These are phyloP conservation scores for Chaenocephalus aceratus DNA, from an alignment of 2,113 vertebrate genomes.

Conservation along the genomic window DNA sequence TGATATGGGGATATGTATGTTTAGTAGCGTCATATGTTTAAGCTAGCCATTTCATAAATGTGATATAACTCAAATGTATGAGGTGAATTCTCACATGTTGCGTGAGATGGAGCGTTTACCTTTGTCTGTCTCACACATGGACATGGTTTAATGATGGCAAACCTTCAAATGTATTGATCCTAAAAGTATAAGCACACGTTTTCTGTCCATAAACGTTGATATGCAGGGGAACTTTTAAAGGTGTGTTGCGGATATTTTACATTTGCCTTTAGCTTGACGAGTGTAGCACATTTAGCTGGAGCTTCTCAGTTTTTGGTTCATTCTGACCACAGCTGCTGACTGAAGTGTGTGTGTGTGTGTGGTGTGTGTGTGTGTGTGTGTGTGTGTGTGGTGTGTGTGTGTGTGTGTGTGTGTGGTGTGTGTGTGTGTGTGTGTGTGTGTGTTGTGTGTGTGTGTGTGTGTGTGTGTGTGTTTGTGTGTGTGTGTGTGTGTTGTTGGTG, in stretches of 20 bases:
- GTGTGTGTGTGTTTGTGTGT: no score
- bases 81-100: neutral
- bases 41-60: neutral
- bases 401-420: no score
- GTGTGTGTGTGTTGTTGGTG: no score
- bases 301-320: constrained; percentile 20
- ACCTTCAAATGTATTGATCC: neutral
- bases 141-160: neutral
- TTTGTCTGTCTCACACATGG: neutral
- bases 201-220: neutral
- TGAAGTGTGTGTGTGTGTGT: neutral
- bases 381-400: no score
- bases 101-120: neutral
- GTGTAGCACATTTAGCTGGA: constrained; percentile 17
- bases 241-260: constrained; percentile 16
- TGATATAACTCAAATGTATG: neutral
- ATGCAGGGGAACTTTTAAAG: neutral
- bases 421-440: no score
- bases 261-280: neutral
- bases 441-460: neutral
- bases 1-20: neutral
- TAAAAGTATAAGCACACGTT: neutral
- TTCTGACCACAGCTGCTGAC: constrained; percentile 34
- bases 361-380: no score
- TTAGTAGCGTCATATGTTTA: neutral